Percentiles rank a stretch among this genome's conserved stretches.
phyloP scores from a whole-genome alignment of 2,113 vertebrate species.

The Aspidoscelis tigris region DNA sequence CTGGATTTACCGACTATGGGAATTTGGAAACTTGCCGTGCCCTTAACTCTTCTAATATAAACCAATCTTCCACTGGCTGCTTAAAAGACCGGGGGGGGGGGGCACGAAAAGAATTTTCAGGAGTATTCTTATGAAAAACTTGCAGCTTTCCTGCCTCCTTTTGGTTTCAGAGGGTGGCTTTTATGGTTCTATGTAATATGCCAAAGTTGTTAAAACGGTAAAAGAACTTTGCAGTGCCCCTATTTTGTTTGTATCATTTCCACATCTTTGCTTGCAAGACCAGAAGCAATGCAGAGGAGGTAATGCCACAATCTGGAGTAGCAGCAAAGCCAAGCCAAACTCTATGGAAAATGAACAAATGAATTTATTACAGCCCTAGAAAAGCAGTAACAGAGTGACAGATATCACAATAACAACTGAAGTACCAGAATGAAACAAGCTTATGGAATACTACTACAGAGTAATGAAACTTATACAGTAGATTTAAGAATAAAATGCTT shows the following conservation, averaged over 20 bases:
- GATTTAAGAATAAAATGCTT: too few relatives aligned
- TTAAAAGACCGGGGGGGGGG: conserved; percentile 38
- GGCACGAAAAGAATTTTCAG: conserved; percentile 48
- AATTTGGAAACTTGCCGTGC: conserved; percentile 46
- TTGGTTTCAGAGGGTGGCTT: conserved; percentile 29
- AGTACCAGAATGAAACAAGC: too few relatives aligned
- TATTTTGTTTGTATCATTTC: conserved; percentile 21
- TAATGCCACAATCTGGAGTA: neutral
- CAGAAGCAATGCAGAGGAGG: neutral
- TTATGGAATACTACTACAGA: too few relatives aligned
- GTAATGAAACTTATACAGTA: too few relatives aligned
- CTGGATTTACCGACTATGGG: conserved; percentile 68
- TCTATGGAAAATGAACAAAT: neutral
- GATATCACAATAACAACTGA: too few relatives aligned
- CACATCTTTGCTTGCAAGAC: neutral
- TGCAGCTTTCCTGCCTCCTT: conserved; percentile 45
- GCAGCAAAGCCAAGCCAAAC: conserved; percentile 12
- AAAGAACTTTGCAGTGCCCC: neutral
- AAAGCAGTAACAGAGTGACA: too few relatives aligned
- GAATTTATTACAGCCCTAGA: too few relatives aligned
- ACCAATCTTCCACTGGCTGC: conserved; percentile 40
- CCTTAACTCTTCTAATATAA: conserved; percentile 53
- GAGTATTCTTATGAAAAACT: conserved; percentile 57
- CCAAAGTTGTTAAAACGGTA: neutral
- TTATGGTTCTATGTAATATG: neutral